Evolutionary conservation across 2,113 vertebrate species (phyloP).

Genomic region (Onychorhynchus coronatus): DNA sequence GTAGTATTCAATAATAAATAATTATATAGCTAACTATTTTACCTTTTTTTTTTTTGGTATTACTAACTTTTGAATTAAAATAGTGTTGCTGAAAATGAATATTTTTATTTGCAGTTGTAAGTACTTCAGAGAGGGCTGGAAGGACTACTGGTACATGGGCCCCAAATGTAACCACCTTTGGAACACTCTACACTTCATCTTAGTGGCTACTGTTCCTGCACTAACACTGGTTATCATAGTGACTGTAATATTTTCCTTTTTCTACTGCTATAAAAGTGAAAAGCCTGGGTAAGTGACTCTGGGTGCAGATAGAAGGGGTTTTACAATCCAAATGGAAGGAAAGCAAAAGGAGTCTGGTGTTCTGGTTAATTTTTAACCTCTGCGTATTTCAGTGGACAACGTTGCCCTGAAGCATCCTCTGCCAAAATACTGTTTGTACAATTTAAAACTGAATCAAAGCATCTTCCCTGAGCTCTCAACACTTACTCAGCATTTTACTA

Average conservation of each 20-base stretch:
- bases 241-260: neutral
- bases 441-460: neutral
- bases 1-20: neutral
- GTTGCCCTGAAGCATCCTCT: neutral
- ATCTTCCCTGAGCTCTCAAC: neutral
- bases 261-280: neutral
- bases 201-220: slow-evolving; percentile 55
- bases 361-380: neutral
- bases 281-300: slow-evolving; percentile 26
- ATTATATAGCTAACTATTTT: neutral
- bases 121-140: slow-evolving; percentile 49
- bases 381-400: neutral
- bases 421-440: neutral
- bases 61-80: neutral
- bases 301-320: neutral
- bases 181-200: slow-evolving; percentile 64
- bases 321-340: neutral
- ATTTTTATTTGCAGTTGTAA: slow-evolving; percentile 58
- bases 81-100: neutral
- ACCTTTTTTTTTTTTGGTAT: neutral
- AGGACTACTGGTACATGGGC: slow-evolving; percentile 70
- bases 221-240: slow-evolving; percentile 23
- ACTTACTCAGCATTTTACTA: neutral
- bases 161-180: slow-evolving; percentile 66
- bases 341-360: neutral